phyloP scores from a whole-genome alignment of 2,113 vertebrate species.

The Mola mola region DNA sequence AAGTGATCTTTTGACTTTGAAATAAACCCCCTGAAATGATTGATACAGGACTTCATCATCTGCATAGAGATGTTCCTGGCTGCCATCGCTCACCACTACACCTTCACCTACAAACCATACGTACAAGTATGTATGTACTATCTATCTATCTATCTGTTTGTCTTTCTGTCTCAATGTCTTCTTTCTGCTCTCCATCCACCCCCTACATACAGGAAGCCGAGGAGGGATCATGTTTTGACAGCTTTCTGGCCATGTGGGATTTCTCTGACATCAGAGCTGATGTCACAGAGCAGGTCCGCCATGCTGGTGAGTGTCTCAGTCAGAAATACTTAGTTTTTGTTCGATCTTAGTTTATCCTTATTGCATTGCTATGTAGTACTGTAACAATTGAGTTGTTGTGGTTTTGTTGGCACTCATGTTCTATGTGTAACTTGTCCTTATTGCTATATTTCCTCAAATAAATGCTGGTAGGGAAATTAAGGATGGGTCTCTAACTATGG shows the following conservation, averaged over 20 bases:
- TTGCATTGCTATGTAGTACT: no score
- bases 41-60: constrained; percentile 91
- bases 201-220: constrained; percentile 88
- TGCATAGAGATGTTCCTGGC: constrained; percentile 98
- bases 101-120: constrained; percentile 96
- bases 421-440: no score
- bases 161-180: neutral
- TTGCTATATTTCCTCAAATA: no score
- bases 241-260: constrained; percentile 98
- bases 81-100: constrained; percentile 96
- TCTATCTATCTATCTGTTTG: neutral
- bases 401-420: no score
- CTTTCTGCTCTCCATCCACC: neutral
- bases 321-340: neutral
- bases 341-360: neutral
- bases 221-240: constrained; percentile 97
- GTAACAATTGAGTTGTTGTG: no score
- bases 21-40: neutral
- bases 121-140: constrained; percentile 53
- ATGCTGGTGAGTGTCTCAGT: constrained; percentile 88
- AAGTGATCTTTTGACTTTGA: neutral
- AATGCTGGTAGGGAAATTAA: no score
- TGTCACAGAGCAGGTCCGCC: constrained; percentile 94
- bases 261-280: constrained; percentile 94
- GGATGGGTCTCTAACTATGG: no score